phyloP scores from a whole-genome alignment of 2,113 vertebrate species.

The Pipra filicauda region DNA sequence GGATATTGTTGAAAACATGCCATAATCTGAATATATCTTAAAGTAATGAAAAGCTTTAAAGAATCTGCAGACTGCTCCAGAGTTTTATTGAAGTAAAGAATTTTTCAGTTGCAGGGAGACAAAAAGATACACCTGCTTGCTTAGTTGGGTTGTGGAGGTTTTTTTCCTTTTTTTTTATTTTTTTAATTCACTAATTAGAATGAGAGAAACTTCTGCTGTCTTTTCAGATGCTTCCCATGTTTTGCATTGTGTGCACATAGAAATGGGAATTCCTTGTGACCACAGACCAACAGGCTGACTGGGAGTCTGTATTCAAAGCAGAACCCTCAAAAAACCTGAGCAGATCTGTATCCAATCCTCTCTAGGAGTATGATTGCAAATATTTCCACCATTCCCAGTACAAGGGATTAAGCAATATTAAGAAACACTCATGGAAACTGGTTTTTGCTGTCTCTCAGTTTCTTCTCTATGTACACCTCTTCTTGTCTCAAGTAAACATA shows the following conservation, averaged over 20 bases:
- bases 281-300: background rate
- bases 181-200: background rate
- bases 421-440: background rate
- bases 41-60: background rate
- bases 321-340: background rate
- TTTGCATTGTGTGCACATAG: background rate
- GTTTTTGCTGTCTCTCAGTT: background rate
- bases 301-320: background rate
- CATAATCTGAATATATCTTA: background rate
- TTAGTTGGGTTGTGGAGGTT: accelerated
- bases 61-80: background rate
- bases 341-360: background rate
- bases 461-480: background rate
- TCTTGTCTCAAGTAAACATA: background rate
- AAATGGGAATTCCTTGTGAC: accelerated
- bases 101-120: background rate
- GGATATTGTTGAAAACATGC: background rate
- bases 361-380: background rate
- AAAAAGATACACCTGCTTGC: background rate
- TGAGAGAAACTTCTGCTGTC: background rate
- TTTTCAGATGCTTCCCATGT: background rate
- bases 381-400: background rate
- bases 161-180: background rate
- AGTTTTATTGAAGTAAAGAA: background rate
- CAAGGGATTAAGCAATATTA: background rate